A percentile compares a stretch with the other conserved stretches of the same genome.
Conservation (phyloP, 2,888 invertebrate genomes). For the Andrena marginata region DNA sequence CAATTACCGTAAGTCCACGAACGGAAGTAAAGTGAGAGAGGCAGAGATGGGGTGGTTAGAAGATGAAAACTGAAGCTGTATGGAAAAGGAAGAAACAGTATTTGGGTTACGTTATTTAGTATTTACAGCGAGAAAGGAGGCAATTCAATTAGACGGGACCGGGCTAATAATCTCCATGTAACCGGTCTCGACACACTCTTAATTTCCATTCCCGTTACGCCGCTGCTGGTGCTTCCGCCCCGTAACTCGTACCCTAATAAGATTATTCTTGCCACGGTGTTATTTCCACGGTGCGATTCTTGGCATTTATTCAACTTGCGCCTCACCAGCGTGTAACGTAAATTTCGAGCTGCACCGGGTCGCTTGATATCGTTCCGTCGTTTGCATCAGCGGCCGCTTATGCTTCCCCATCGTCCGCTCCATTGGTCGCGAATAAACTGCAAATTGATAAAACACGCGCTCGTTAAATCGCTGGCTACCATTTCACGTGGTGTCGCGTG, state of each 20-base stretch:
- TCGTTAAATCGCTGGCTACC: background rate
- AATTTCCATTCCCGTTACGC: slow-evolving; percentile 7
- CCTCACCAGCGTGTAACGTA: background rate
- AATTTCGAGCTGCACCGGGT: background rate
- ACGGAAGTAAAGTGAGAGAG: too few relatives aligned
- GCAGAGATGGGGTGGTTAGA: background rate
- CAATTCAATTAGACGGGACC: slow-evolving; percentile 10
- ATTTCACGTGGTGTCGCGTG: background rate
- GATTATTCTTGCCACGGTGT: slow-evolving; percentile 26
- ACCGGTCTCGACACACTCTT: background rate
- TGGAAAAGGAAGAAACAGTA: background rate
- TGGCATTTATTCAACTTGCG: slow-evolving; percentile 33
- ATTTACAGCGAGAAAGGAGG: too few relatives aligned
- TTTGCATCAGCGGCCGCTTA: slow-evolving; percentile 28
- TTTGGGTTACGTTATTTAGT: background rate
- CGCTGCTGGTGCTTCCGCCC: background rate
- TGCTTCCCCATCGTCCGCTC: background rate
- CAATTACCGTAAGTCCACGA: too few relatives aligned
- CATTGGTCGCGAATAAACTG: slow-evolving; percentile 21
- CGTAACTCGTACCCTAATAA: slow-evolving; percentile 15
- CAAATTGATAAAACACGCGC: slow-evolving; percentile 23
- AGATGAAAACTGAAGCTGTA: background rate
- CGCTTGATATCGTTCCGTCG: slow-evolving; percentile 4
- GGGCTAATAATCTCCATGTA: background rate
- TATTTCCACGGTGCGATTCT: slow-evolving; percentile 29